A percentile compares a stretch with the other conserved stretches of the same genome.
Conservation (phyloP, 2,113 vertebrate genomes). For the Entelurus aequoreus region DNA sequence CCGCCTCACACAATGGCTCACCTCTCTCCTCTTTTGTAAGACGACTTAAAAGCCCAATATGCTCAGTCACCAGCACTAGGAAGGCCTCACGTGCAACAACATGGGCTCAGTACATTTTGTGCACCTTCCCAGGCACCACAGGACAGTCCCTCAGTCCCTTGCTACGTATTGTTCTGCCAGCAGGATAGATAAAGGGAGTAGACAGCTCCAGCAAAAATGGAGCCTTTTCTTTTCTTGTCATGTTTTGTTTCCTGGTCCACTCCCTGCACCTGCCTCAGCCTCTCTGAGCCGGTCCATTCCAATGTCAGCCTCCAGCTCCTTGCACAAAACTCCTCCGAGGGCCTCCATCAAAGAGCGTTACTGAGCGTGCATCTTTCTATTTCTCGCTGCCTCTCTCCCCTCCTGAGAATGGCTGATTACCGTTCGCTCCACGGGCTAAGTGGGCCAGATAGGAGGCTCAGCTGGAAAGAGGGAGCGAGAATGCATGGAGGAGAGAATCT, state of each 20-base stretch:
- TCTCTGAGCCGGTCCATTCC: constrained; percentile 34
- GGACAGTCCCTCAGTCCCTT: constrained; percentile 20
- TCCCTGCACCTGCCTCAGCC: constrained; percentile 33
- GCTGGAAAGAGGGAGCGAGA: constrained; percentile 49
- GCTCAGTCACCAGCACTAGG: constrained; percentile 18
- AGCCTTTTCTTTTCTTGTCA: constrained; percentile 1
- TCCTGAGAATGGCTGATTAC: constrained; percentile 71
- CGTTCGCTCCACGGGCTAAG: constrained; percentile 71
- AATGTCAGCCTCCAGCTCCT: constrained; percentile 49
- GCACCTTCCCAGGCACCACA: constrained; percentile 24
- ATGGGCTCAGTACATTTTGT: constrained; percentile 25
- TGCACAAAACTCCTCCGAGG: constrained; percentile 54
- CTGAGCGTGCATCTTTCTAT: constrained; percentile 47
- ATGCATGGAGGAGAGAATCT: constrained; percentile 42
- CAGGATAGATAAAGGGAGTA: constrained; percentile 16
- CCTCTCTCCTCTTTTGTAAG: constrained; percentile 27
- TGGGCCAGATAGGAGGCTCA: constrained; percentile 69
- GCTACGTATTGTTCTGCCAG: constrained; percentile 16
- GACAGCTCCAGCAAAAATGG: constrained; percentile 26
- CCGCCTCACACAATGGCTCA: constrained; percentile 18
- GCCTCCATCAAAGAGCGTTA: constrained; percentile 61
- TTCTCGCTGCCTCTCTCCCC: constrained; percentile 48
- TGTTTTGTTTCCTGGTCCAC: constrained; percentile 11
- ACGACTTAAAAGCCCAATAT: constrained; percentile 29
- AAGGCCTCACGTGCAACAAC: constrained; percentile 20